A percentile compares a stretch with the other conserved stretches of the same genome.
Evolutionary conservation across 2,888 invertebrate genomes (phyloP).

Genomic region (Sialis lutaria): DNA sequence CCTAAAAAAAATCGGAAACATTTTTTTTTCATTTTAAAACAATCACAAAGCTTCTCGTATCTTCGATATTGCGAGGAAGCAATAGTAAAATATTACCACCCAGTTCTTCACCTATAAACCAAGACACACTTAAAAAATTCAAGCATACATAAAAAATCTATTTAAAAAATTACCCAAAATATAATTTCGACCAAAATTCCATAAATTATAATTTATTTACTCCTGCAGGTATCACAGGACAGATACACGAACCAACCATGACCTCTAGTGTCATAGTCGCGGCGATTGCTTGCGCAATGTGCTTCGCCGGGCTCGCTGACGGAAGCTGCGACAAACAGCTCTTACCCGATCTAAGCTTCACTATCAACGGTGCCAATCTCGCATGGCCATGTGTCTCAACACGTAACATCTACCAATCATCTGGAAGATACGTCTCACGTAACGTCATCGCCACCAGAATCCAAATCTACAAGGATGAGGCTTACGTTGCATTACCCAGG

Average conservation of each 20-base stretch:
- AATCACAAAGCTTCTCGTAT: too few species aligned
- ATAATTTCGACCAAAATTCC: too few species aligned
- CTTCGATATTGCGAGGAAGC: too few species aligned
- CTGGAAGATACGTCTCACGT: conserved; percentile 36
- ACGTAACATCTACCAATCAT: conserved; percentile 34
- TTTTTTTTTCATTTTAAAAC: too few species aligned
- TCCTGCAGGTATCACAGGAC: too few species aligned
- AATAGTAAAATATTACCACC: too few species aligned
- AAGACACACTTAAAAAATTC: too few species aligned
- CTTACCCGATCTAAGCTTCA: conserved; percentile 19
- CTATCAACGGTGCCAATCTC: conserved; percentile 25
- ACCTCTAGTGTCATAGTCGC: not conserved
- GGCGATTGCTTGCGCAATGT: not conserved
- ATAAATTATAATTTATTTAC: too few species aligned
- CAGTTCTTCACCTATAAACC: too few species aligned
- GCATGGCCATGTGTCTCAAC: conserved; percentile 40
- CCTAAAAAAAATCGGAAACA: too few species aligned
- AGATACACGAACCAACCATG: too few species aligned
- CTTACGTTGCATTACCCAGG: conserved; percentile 37
- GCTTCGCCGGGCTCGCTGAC: conserved; percentile 2
- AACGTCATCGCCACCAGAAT: conserved; percentile 42
- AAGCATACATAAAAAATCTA: too few species aligned
- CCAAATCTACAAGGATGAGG: conserved; percentile 37
- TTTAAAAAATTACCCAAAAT: not conserved
- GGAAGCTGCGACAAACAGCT: conserved; percentile 13